phyloP scores from a whole-genome alignment of 2,797 vertebrate species.

The Nyctibius grandis region DNA sequence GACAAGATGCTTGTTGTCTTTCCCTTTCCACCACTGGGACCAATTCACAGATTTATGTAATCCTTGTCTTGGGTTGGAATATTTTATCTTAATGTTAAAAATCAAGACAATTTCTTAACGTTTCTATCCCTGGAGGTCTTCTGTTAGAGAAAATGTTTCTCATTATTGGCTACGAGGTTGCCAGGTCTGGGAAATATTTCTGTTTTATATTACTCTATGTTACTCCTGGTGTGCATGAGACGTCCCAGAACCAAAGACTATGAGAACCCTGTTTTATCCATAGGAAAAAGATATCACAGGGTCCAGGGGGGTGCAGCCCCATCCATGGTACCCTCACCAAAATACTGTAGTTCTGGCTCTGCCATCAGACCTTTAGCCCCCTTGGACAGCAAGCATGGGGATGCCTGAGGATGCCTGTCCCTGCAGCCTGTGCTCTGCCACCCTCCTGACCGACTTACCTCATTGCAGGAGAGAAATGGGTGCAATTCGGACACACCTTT shows the following conservation, averaged over 20 bases:
- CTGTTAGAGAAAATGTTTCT: constrained; percentile 12
- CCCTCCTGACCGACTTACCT: neutral
- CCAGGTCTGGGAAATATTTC: neutral
- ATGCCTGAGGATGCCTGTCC: too few species aligned
- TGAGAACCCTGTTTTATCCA: neutral
- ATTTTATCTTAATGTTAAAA: neutral
- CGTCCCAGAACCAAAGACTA: neutral
- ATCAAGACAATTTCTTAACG: neutral
- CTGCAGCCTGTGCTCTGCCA: neutral
- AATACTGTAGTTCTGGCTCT: neutral
- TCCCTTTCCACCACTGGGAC: neutral
- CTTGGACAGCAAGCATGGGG: fast-evolving
- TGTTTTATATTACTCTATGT: neutral
- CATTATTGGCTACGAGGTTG: neutral
- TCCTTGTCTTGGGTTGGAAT: neutral
- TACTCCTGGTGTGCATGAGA: neutral
- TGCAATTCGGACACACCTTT: neutral
- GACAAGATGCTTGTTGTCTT: neutral
- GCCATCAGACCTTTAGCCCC: neutral
- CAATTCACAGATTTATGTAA: neutral
- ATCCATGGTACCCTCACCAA: fast-evolving
- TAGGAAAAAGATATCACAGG: neutral
- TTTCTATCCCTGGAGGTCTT: neutral
- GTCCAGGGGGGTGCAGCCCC: neutral
- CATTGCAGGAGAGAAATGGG: neutral